Evolutionary conservation across 30 jellyfish, hydroid and myxozoan genomes (phyloP), one percentile per base, ranked within the genome.

Genomic region (Hydractinia echinata): DNA sequence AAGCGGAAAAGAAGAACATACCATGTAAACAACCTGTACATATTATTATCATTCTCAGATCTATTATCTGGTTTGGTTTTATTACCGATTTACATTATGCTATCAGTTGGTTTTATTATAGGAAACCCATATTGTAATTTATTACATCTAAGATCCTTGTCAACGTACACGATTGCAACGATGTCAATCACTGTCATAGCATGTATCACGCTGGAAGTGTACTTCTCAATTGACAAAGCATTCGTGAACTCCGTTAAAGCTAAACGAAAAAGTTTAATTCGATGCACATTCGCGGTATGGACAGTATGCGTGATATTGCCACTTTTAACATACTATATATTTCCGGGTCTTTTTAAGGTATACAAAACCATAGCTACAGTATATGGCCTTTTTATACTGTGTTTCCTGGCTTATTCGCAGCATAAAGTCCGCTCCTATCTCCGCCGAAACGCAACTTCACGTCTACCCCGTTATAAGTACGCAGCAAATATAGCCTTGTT

Each of bases 111-210:
- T 51, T 64, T 64, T n/a, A 13, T 51, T 6, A 44, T 5, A 7
- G 39, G 39, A 64, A 64, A 4, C 19, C 39, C 74, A 7, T 13
- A 64, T 64, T 64, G 74, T 13, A 51, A 64, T 44, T 44, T 64
- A 7, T n/a, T 64, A 7, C 19, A 44, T n/a, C 1, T 64, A 64
- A n/a, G 74, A 51, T 64, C 74, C 9, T 44, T 64, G 9, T 51
- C 39, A 64, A 51, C 51, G 9, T 64, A 64, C 18, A 64, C 39
- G 10, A n/a, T 64, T 44, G 19, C 74, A 7, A 64, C 74, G 18
- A 64, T 64, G 74, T 64, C 74, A 6, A 64, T 64, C 16, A 64
- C 74, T 6, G 74, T 64, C 18, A 64, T 64, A 7, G 74, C 74
- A 64, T 44, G 51, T 64, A 64, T 64, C 9, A 64, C 74, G 39